Base-by-base conservation (phyloP, 2,797 vertebrate genomes). In the Danio tinwini region DNA sequence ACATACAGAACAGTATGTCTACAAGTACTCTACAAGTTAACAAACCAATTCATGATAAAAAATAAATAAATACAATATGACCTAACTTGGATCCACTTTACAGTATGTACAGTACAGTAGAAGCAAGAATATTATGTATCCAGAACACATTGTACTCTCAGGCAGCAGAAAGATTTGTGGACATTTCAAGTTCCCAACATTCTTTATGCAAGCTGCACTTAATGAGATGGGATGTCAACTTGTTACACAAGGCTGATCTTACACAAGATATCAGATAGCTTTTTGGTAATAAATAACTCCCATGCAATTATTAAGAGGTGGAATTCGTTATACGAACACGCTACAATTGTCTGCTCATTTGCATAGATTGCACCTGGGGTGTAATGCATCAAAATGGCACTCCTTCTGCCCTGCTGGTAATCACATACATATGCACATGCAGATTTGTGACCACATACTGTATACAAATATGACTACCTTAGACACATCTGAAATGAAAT, bases 381-480 rank as follows among this genome's bases (percentile, higher is more conserved):
- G 42, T 39, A 78, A 82, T 84, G 83, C 77, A 84, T 84, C 63
- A 84, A 84, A 78, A 81, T 59, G 74, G 29, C 75, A 78, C 62
- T 77, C 44, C 44, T 59, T 61, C 65, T 78, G 81, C 62, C 58
- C 39, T 73, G 50, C 76, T 74, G 49, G 50, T 78, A 78, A 61
- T 45, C 55, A 78, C 75, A 74, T 49, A 59, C 52, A 63, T 65
- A 62, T 53, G 58, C 59, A 72, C 44, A 50, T 49, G 19, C 49
- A 77, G 49, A 81, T 55, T 56, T 44, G 5, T 61, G 44, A 16
- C 21, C 55, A 49, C 50, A 65, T 63, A 11, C 49, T 11, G 49
- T 52, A 44, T 44, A 47, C 29, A 58, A 37, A 39, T 67, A 81
- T 58, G 55, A 56, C 17, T 47, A 47, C 17, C 40, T 76, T 45